Conservation (phyloP, 2,888 invertebrate species). For the Macrophya alboannulata region DNA sequence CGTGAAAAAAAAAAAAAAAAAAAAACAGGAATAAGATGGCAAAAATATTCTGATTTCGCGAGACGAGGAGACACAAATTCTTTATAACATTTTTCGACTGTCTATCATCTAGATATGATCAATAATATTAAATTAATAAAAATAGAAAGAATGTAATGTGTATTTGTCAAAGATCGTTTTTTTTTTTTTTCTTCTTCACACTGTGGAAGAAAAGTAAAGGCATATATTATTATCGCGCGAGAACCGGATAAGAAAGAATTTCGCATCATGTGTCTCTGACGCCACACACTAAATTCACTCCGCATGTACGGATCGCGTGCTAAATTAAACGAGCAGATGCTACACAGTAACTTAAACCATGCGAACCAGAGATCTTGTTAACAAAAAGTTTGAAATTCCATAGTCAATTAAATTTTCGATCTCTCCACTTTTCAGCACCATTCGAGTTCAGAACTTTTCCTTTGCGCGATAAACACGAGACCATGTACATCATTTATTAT, state of each 20-base stretch:
- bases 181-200: background rate
- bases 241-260: conserved; percentile 27
- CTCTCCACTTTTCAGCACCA: background rate
- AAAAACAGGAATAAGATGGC: background rate
- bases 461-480: background rate
- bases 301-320: background rate
- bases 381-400: conserved; percentile 37
- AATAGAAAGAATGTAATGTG: background rate
- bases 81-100: background rate
- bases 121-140: background rate
- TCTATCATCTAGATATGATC: background rate
- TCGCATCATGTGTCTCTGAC: conserved; percentile 1
- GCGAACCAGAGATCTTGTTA: background rate
- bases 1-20: background rate
- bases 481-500: background rate
- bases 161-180: background rate
- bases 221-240: background rate
- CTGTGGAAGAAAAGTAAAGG: background rate
- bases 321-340: conserved; percentile 45
- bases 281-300: background rate
- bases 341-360: conserved; percentile 17
- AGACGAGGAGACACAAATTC: background rate
- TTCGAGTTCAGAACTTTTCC: background rate
- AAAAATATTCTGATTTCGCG: conserved; percentile 13
- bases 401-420: conserved; percentile 35